Conservation (phyloP, 2,888 invertebrate genomes). For the Nowickia ferox region DNA sequence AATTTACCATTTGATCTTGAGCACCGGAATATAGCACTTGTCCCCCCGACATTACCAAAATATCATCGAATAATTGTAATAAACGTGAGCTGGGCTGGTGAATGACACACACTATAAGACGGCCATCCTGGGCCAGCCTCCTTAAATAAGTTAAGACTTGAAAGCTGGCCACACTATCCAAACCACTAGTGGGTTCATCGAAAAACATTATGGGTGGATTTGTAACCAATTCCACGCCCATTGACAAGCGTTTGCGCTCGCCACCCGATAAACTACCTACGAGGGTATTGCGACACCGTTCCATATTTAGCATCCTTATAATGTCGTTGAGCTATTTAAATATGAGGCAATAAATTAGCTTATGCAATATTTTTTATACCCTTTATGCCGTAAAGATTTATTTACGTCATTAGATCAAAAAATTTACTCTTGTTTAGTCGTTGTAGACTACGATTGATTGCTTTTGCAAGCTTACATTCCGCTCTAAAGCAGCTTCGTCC, state of each 20-base stretch:
- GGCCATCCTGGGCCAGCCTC: conserved; percentile 90
- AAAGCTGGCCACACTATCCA: conserved; percentile 91
- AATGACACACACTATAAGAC: conserved; percentile 93
- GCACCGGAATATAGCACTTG: conserved; percentile 91
- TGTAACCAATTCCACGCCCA: conserved; percentile 94
- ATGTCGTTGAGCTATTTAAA: conserved; percentile 89
- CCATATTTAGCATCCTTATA: conserved; percentile 89
- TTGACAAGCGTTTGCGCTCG: conserved; percentile 93
- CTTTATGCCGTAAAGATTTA: no score
- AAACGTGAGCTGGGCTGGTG: conserved; percentile 95
- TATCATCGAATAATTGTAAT: conserved; percentile 93
- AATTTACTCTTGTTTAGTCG: no score
- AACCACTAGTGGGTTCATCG: conserved; percentile 95
- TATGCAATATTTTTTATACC: no score
- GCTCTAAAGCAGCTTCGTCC: no score
- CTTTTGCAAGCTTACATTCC: no score
- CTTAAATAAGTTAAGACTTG: conserved; percentile 91
- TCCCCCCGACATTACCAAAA: conserved; percentile 91
- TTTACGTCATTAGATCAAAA: no score
- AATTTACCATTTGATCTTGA: conserved; percentile 88
- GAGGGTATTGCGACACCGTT: conserved; percentile 86
- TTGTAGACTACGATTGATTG: no score
- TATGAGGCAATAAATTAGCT: background rate
- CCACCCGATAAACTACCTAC: conserved; percentile 92
- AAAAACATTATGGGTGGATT: conserved; percentile 97